These are phyloP conservation scores for Agrochola lychnidis DNA, from an alignment of 2,888 invertebrate genomes.

Conservation along the genomic window DNA sequence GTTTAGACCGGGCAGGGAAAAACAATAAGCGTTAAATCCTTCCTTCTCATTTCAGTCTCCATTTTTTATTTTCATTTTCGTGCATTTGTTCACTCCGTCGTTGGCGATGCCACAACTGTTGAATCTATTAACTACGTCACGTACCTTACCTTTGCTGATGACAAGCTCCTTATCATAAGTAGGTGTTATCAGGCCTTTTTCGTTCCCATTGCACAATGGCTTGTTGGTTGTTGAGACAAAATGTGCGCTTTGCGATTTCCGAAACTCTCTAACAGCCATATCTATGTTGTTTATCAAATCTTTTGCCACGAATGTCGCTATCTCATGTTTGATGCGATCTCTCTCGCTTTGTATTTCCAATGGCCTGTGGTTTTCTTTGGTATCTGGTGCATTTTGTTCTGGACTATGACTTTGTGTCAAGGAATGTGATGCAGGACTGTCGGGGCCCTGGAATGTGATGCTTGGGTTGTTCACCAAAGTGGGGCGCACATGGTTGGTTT, in stretches of 20 bases:
- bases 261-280: constrained; percentile 84
- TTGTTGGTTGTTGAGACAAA: constrained; percentile 73
- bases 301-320: constrained; percentile 87
- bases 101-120: constrained; percentile 78
- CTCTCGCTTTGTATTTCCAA: constrained; percentile 82
- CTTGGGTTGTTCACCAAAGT: constrained; percentile 81
- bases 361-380: constrained; percentile 76
- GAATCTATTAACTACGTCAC: constrained; percentile 87
- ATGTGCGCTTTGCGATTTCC: constrained; percentile 84
- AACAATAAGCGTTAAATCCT: constrained; percentile 49
- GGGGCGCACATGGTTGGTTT: constrained; percentile 71
- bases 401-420: constrained; percentile 84
- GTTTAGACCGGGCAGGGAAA: constrained; percentile 74
- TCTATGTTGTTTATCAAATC: constrained; percentile 87
- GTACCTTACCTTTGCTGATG: constrained; percentile 87
- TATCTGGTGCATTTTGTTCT: constrained; percentile 74
- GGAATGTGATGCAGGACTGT: constrained; percentile 87
- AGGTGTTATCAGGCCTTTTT: constrained; percentile 82
- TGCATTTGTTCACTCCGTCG: constrained; percentile 67
- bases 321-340: constrained; percentile 87
- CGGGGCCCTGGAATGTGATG: constrained; percentile 88
- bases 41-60: constrained; percentile 74
- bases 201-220: constrained; percentile 78
- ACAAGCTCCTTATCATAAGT: constrained; percentile 87
- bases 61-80: constrained; percentile 75